These are phyloP conservation scores for Chalcosyrphus nemorum DNA, from an alignment of 2,888 invertebrate genomes.

Conservation along the genomic window DNA sequence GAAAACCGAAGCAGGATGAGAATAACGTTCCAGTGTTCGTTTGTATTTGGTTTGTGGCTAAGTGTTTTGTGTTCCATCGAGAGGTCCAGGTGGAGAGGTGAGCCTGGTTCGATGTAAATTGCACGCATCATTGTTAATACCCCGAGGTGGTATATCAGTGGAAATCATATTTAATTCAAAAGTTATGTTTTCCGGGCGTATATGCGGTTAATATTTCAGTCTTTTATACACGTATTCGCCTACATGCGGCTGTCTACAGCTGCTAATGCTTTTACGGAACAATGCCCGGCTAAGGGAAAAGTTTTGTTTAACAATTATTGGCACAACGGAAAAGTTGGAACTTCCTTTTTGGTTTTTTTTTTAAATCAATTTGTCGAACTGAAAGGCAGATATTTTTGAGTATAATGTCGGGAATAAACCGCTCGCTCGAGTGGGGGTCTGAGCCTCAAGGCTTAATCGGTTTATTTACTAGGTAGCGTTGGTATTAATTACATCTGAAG, in stretches of 20 bases:
- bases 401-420: not conserved
- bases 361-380: constrained; percentile 52
- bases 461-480: not conserved
- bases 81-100: constrained; percentile 7
- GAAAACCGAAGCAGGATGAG: not conserved
- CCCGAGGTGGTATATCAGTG: constrained; percentile 33
- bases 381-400: constrained; percentile 3
- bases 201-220: constrained; percentile 57
- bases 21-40: constrained; percentile 31
- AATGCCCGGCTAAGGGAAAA: constrained; percentile 45
- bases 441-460: not conserved
- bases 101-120: constrained; percentile 44
- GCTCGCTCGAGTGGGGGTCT: not conserved
- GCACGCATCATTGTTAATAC: constrained; percentile 38
- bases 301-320: constrained; percentile 57
- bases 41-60: constrained; percentile 33
- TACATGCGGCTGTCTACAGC: constrained; percentile 4
- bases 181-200: constrained; percentile 61
- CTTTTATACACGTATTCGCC: constrained; percentile 2
- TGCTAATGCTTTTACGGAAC: constrained; percentile 45
- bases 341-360: constrained; percentile 30
- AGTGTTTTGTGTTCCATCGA: constrained; percentile 29
- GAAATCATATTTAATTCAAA: constrained; percentile 67
- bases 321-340: constrained; percentile 43
- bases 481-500: constrained; percentile 14